Evolutionary conservation across 2,888 invertebrate genomes (phyloP), one percentile per base, ranked within the genome.

Genomic region (Drosophila nr. perissopoda): DNA sequence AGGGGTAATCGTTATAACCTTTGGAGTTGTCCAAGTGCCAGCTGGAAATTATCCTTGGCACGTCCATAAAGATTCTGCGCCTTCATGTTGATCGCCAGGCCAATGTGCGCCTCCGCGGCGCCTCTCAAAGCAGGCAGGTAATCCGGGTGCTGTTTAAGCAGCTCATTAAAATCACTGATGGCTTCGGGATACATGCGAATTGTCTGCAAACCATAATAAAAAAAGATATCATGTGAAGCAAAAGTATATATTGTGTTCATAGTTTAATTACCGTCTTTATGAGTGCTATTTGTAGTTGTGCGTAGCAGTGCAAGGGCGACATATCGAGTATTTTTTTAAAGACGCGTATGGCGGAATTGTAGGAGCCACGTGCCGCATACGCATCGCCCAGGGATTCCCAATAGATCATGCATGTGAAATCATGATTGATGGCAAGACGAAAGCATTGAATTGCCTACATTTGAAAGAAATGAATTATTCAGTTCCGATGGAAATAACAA

Each of bases 381-480:
- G 98, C 97, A 94, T 98, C 98, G 45, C 97, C 98, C 80, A 99
- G 93, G 78, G 97, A 96, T 93, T 98, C 98, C 96, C 98, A 98
- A 80, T 96, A 95, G 80, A 94, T 96, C 94, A 95, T 95, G 92
- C 97, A 96, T 73, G 94, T 94, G 13, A 95, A 94, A 90, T 96
- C 95, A 57, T 93, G 93, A 91, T 96, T 95, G 10, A 97, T 95
- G 53, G 96, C 96, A 91, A 94, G 95, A 83, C 97, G 95, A 78
- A 98, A 95, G 86, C 96, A 95, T 69, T 95, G 94, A 56, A 98
- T 96, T 21, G 98, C 97, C 88, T 93, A 10, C 48, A 48, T 31
- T 8, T 2, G 1, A 13, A 7, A 1, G 4, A 1, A 8, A 16
- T 45, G 0, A 25, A 16, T n/a, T 16, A n/a, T 34, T 27, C 2